Base-by-base conservation (phyloP, 2,797 vertebrate genomes). In the Tapirus indicus region DNA sequence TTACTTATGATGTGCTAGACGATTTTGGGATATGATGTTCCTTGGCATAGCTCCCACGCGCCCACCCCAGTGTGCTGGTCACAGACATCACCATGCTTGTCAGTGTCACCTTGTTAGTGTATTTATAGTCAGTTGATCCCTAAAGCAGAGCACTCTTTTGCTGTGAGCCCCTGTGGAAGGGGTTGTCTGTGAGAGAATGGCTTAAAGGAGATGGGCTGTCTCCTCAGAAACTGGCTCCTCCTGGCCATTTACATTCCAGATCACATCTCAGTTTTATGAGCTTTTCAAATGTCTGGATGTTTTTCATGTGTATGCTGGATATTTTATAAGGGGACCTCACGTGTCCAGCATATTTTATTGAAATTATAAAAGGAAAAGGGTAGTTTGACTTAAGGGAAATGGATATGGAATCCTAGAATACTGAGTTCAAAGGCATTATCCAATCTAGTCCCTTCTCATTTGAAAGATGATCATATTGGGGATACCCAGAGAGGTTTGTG, bases 281-380 rank as follows among this genome's bases (percentile, higher is more conserved):
- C 25, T 78, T 95, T 96, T 74, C 88, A 44, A 17, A 41, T 52
- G 27, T 75, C 66, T 88, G 4, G 17, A 47, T 78, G n/a, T 41
- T 92, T 84, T 21, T 5, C 3, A 7, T n/a, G 4, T 68, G 4
- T 41, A 0, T 74, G 10, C 14, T 94, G 56, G 8, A 29, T 47
- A 32, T 75, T 29, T 56, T 64, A 58, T 56, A 71, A 35, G n/a
- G 18, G 86, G 27, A 88, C 21, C 32, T 86, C 2, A 41, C 35
- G 35, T 54, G 5, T 27, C 47, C 58, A 23, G 13, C 29, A 6
- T 78, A 66, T 47, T 79, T 35, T 91, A 71, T 80, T 72, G 75
- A 17, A 77, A 77, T 88, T 92, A 49, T 47, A 62, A 91, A 89
- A 74, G 20, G 62, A 21, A 90, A 66, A 83, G 23, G 9, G 16